A percentile compares a stretch with the other conserved stretches of the same genome.
These are phyloP conservation scores for Onchidella celtica DNA, from an alignment of 2,888 invertebrate species.

Conservation along the genomic window DNA sequence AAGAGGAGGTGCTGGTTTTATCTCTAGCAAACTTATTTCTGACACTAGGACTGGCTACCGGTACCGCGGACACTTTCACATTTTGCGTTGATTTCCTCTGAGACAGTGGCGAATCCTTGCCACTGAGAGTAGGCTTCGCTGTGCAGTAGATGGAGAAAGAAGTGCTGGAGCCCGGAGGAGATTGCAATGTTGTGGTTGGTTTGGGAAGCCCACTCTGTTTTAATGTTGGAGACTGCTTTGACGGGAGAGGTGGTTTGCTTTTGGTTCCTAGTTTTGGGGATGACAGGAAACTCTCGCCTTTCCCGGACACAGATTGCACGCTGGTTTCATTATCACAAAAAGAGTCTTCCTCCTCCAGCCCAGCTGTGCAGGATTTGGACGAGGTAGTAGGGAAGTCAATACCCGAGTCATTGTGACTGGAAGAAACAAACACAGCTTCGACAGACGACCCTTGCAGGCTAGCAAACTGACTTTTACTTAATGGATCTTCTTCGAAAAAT, in stretches of 20 bases:
- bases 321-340: slow-evolving; percentile 32
- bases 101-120: slow-evolving; percentile 8
- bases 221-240: slow-evolving; percentile 58
- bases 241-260: slow-evolving; percentile 69
- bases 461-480: slow-evolving; percentile 17
- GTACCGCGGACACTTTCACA: slow-evolving; percentile 15
- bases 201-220: slow-evolving; percentile 42
- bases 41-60: slow-evolving; percentile 1
- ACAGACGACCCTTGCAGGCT: slow-evolving; percentile 10
- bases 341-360: neutral
- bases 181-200: slow-evolving; percentile 32
- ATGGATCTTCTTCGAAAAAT: slow-evolving; percentile 43
- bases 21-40: slow-evolving; percentile 18
- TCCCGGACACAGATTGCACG: slow-evolving; percentile 32
- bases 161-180: slow-evolving; percentile 47
- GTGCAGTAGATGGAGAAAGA: slow-evolving; percentile 40
- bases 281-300: slow-evolving; percentile 10
- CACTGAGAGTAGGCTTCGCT: slow-evolving; percentile 19
- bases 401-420: slow-evolving; percentile 38
- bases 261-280: slow-evolving; percentile 45
- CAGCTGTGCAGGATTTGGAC: neutral
- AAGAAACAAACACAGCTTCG: slow-evolving; percentile 41
- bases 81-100: slow-evolving; percentile 9
- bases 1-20: slow-evolving; percentile 41
- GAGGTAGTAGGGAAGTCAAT: slow-evolving; percentile 47